Evolutionary conservation across 2,113 vertebrate genomes (phyloP).

Genomic region (Limanda limanda): DNA sequence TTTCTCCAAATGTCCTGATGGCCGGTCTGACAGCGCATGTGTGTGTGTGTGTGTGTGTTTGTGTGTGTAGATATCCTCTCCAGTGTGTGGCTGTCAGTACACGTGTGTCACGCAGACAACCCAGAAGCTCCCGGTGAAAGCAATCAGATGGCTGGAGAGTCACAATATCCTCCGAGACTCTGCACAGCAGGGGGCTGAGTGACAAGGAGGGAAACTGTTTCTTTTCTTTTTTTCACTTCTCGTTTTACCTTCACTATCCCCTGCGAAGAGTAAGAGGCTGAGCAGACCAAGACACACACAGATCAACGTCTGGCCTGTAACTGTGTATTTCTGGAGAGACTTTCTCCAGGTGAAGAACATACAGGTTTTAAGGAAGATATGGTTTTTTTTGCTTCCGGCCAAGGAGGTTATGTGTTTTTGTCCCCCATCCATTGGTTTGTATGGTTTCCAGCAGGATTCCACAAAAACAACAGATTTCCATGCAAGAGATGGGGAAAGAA

Average conservation of each 20-base stretch:
- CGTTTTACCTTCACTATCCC: constrained; percentile 36
- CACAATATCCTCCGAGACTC: constrained; percentile 69
- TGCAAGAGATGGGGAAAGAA: too few relatives aligned
- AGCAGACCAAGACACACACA: constrained; percentile 17
- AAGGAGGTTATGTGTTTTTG: too few relatives aligned
- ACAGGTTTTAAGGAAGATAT: too few relatives aligned
- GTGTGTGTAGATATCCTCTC: constrained; percentile 37
- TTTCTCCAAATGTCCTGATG: constrained; percentile 54
- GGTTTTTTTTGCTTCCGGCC: too few relatives aligned
- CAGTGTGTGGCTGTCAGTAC: constrained; percentile 56
- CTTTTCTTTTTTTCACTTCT: constrained; percentile 9
- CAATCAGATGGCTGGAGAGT: constrained; percentile 66
- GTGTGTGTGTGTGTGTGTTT: constrained; percentile 4
- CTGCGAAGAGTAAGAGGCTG: constrained; percentile 37
- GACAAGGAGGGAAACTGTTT: constrained; percentile 44
- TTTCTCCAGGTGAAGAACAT: background rate
- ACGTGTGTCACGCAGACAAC: constrained; percentile 48
- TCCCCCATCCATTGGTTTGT: too few relatives aligned
- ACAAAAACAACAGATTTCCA: too few relatives aligned
- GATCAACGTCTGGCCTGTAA: constrained; percentile 16
- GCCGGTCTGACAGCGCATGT: constrained; percentile 47
- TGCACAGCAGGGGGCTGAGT: constrained; percentile 56
- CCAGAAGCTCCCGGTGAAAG: constrained; percentile 58
- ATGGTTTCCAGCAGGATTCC: too few relatives aligned
- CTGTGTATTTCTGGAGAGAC: background rate